A percentile compares a stretch with the other conserved stretches of the same genome.
Conservation (phyloP, 2,113 vertebrate genomes). For the Passer montanus region DNA sequence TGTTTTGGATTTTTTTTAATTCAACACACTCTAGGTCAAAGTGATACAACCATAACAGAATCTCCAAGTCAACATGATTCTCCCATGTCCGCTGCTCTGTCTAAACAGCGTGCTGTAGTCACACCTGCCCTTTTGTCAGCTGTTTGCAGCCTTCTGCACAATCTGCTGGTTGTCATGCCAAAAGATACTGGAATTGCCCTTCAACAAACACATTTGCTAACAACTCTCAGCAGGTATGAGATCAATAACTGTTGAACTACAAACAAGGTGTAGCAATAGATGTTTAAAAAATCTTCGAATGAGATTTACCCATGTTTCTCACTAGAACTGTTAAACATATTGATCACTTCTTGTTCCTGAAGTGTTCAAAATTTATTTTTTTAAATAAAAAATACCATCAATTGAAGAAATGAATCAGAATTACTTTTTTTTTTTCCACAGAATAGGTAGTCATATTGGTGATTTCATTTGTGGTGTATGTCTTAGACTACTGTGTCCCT, state of each 20-base stretch:
- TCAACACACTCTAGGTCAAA: conserved; percentile 78
- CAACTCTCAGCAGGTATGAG: conserved; percentile 83
- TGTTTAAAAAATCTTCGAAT: neutral
- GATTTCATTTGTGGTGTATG: neutral
- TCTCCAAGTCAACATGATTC: conserved; percentile 74
- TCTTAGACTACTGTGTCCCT: neutral
- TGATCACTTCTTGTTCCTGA: neutral
- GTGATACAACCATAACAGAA: conserved; percentile 75
- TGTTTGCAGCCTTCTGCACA: conserved; percentile 85
- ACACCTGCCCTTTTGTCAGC: conserved; percentile 88
- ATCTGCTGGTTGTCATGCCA: conserved; percentile 83
- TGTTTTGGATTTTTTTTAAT: neutral
- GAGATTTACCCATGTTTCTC: neutral
- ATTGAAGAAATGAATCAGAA: neutral
- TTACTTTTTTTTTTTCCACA: neutral
- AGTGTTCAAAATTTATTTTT: neutral
- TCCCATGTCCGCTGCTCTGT: conserved; percentile 43
- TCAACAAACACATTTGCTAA: conserved; percentile 76
- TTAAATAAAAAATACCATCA: neutral
- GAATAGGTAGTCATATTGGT: neutral
- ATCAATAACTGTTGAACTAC: neutral
- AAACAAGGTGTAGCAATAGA: neutral
- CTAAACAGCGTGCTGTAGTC: conserved; percentile 78
- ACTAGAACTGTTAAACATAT: neutral
- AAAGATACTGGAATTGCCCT: conserved; percentile 83